Evolutionary conservation across 2,888 invertebrate species (phyloP).

Genomic region (Eutolmus rufibarbis): DNA sequence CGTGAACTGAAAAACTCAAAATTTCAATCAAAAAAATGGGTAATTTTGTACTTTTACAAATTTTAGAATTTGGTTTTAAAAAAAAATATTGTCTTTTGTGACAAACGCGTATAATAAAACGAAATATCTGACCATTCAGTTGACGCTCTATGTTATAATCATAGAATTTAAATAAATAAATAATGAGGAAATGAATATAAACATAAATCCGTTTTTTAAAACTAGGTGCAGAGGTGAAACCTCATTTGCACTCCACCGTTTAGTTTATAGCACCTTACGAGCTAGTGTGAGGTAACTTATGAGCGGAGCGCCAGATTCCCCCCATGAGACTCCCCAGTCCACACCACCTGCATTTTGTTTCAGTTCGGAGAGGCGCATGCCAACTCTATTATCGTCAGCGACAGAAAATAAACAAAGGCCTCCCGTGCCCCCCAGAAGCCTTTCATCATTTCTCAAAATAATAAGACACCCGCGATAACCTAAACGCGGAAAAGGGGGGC

Average conservation of each 20-base stretch:
- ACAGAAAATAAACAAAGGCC: slow-evolving; percentile 10
- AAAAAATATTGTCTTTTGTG: too few relatives aligned
- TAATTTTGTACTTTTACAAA: too few relatives aligned
- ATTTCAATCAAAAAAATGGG: too few relatives aligned
- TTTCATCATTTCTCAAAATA: slow-evolving; percentile 37
- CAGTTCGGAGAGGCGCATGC: not conserved
- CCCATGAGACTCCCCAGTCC: not conserved
- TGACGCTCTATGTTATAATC: not conserved
- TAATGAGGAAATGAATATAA: not conserved
- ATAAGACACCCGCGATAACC: not conserved
- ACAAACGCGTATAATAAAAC: too few relatives aligned
- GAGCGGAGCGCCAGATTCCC: not conserved
- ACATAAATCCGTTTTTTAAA: not conserved
- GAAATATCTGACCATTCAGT: not conserved
- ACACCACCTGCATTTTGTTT: not conserved
- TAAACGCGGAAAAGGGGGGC: not conserved
- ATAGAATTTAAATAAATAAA: not conserved
- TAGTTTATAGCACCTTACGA: not conserved
- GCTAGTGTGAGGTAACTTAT: not conserved
- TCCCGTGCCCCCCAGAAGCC: not conserved
- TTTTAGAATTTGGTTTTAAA: too few relatives aligned
- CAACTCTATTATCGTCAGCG: slow-evolving; percentile 9
- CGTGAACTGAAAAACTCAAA: too few relatives aligned
- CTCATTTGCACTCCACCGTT: not conserved
- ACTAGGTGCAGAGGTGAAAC: not conserved